A percentile compares a stretch with the other conserved stretches of the same genome.
Conservation (phyloP, 2,113 vertebrate genomes). For the Hylia prasina region DNA sequence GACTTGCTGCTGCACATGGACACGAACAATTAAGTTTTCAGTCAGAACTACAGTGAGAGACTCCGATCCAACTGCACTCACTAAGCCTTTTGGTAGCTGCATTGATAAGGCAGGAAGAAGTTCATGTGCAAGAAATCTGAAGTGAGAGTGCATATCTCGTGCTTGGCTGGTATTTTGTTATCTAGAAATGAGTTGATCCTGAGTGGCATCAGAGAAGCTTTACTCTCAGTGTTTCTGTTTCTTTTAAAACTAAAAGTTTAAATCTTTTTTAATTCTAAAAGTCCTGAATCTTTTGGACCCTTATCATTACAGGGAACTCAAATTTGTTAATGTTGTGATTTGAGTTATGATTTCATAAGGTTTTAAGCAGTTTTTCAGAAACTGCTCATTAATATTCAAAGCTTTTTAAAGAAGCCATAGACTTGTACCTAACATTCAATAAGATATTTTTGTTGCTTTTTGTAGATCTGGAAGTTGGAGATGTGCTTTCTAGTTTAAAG, state of each 20-base stretch:
- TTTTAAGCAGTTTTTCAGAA: not conserved
- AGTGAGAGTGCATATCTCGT: constrained; percentile 69
- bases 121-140: constrained; percentile 50
- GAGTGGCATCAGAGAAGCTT: constrained; percentile 20
- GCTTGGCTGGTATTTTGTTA: constrained; percentile 45
- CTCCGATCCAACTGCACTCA: constrained; percentile 22
- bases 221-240: not conserved
- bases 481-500: constrained; percentile 34
- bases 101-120: constrained; percentile 57
- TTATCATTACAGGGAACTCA: not conserved
- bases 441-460: constrained; percentile 6
- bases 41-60: constrained; percentile 22
- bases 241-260: not conserved
- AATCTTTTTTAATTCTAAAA: not conserved
- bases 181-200: constrained; percentile 55
- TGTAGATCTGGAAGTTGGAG: not conserved
- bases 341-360: not conserved
- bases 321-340: not conserved
- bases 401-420: not conserved
- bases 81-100: constrained; percentile 49
- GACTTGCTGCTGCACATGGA: constrained; percentile 36
- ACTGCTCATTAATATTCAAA: not conserved
- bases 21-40: constrained; percentile 64
- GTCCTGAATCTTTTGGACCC: not conserved
- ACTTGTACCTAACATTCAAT: not conserved